phyloP scores from a whole-genome alignment of 1,140 invertebrate species.

The Caenorhabditis remanei region DNA sequence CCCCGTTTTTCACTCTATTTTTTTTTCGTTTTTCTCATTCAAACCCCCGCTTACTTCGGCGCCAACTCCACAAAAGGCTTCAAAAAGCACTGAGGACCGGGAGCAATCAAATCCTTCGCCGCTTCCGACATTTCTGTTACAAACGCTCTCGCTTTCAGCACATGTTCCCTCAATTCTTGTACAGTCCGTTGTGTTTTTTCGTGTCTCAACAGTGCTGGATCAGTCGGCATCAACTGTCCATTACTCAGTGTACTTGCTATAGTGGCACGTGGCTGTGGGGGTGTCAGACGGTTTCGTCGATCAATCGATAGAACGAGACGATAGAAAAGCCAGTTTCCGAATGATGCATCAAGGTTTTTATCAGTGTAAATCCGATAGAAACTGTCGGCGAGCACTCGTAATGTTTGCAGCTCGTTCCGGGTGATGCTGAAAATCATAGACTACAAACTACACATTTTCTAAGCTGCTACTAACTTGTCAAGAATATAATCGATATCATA shows the following conservation, averaged over 20 bases:
- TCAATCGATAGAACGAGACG: conserved; percentile 39
- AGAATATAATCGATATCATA: conserved; percentile 60
- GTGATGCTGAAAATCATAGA: conserved; percentile 2
- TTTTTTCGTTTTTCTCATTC: neutral
- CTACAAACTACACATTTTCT: neutral
- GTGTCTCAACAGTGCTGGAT: neutral
- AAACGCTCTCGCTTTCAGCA: conserved; percentile 3
- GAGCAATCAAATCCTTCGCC: neutral
- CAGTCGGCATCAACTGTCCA: conserved; percentile 18
- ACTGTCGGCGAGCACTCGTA: conserved; percentile 16
- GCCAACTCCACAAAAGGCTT: conserved; percentile 56
- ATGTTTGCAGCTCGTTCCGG: conserved; percentile 22
- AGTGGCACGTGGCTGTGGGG: conserved; percentile 30
- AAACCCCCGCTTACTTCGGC: neutral
- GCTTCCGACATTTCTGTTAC: conserved; percentile 8
- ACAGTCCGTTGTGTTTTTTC: conserved; percentile 28
- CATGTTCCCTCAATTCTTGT: neutral
- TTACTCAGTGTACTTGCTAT: neutral
- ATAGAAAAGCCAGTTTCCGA: conserved; percentile 48
- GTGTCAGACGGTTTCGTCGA: conserved; percentile 40
- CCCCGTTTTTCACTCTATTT: neutral
- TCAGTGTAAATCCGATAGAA: conserved; percentile 50
- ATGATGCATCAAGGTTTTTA: conserved; percentile 38
- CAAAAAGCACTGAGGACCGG: conserved; percentile 47
- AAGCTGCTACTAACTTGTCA: conserved; percentile 44